Evolutionary conservation across 2,797 vertebrate genomes (phyloP), one percentile per base, ranked within the genome.

Genomic region (Protosalanx chinensis): DNA sequence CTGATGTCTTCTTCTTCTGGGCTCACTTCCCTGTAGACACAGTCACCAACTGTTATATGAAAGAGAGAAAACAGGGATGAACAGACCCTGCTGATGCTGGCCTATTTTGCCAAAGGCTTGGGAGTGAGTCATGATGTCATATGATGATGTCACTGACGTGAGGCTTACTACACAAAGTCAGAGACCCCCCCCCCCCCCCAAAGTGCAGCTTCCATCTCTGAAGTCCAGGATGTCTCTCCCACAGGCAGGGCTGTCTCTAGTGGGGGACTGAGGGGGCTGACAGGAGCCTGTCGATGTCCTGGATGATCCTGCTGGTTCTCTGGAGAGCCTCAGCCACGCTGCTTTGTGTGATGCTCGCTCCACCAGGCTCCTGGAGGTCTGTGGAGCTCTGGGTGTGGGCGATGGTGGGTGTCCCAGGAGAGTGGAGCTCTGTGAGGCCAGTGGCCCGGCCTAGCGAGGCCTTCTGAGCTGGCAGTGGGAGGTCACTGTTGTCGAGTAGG

Each of bases 271-370:
- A 57, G 16, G 77, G 74, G 60, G 77, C 79, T 71, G 85, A 84
- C 66, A 91, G 60, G 7, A 92, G 69, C 15, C 79, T 71, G 49
- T 93, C 88, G n/a, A 93, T 93, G 53, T 93, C 91, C 59, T 81
- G 80, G 72, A 93, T 91, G 76, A 85, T 79, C 84, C 78, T 86
- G 30, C 88, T 86, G 2, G 92, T 93, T 67, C 75, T 90, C 77
- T 81, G 86, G 51, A 93, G 90, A 68, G 87, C 89, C 51, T 88
- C 85, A 3, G 82, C 63, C 4, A 93, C 37, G 66, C 41, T 80
- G 58, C 56, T 72, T n/a, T 89, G 79, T 5, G 64, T 81, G 71
- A 87, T 56, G 51, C 15, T 5, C 3, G 51, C 5, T n/a, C 51
- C 51, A 16, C 51, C 16, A n/a, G 16, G 5, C 3, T 16, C 51